These are phyloP conservation scores for Sprattus sprattus DNA, from an alignment of 2,113 vertebrate genomes.

Conservation along the genomic window DNA sequence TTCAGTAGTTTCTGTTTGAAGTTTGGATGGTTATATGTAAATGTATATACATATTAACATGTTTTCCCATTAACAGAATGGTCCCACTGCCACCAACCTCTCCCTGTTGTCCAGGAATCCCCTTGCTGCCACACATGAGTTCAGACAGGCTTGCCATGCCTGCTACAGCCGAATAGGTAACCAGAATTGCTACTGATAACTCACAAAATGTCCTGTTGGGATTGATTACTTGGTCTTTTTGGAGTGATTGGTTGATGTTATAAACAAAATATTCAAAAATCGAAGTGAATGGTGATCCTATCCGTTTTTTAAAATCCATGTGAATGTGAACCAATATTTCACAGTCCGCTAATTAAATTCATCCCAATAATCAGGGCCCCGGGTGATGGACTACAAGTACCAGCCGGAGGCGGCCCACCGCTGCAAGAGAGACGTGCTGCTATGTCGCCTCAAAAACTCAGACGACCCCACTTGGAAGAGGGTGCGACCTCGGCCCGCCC, in stretches of 20 bases:
- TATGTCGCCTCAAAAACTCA: conserved; percentile 83
- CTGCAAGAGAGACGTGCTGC: conserved; percentile 88
- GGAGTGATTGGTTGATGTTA: neutral
- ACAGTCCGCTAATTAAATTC: neutral
- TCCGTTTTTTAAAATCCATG: neutral
- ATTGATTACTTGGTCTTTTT: neutral
- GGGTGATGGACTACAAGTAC: conserved; percentile 91
- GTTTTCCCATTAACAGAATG: conserved; percentile 64
- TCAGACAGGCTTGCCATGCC: conserved; percentile 93
- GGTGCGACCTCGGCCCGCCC: conserved; percentile 89
- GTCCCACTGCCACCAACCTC: conserved; percentile 77
- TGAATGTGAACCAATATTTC: neutral
- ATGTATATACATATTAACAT: neutral
- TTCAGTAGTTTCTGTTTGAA: neutral
- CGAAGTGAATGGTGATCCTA: neutral
- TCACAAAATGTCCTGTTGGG: neutral
- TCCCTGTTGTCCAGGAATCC: conserved; percentile 93
- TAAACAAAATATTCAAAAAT: neutral
- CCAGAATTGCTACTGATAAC: neutral
- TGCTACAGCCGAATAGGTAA: conserved; percentile 96
- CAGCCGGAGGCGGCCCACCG: conserved; percentile 93
- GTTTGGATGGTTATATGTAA: conserved; percentile 12
- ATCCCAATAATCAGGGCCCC: conserved; percentile 72
- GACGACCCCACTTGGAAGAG: conserved; percentile 93
- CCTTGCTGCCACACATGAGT: conserved; percentile 88